Evolutionary conservation across 64 coral and sea anemone genomes (phyloP).

Genomic region (Catalaphyllia jardinei): DNA sequence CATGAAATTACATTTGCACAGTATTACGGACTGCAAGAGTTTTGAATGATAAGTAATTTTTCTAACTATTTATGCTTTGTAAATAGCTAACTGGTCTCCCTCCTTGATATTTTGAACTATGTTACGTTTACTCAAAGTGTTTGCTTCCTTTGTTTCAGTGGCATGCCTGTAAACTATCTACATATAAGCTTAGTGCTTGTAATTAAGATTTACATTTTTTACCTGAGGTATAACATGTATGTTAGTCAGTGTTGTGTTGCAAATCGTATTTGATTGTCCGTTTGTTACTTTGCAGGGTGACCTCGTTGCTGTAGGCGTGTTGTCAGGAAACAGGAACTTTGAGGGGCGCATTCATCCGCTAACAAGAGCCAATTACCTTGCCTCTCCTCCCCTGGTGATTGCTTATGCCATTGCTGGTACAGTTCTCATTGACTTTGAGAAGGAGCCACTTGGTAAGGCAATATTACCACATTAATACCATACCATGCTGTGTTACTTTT

Average conservation of each 20-base stretch:
- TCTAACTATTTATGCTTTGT: no score
- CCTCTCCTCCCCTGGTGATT: constrained; percentile 91
- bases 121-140: no score
- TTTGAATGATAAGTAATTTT: neutral
- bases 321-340: constrained; percentile 97
- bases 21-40: neutral
- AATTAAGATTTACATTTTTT: no score
- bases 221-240: no score
- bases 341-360: constrained; percentile 95
- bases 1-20: neutral
- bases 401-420: constrained; percentile 98
- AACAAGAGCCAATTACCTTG: constrained; percentile 95
- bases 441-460: constrained; percentile 84
- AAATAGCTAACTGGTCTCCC: no score
- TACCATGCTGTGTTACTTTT: no score
- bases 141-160: no score
- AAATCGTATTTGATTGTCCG: neutral
- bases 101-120: no score
- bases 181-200: no score
- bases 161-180: no score
- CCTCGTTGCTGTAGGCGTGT: constrained; percentile 81
- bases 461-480: neutral
- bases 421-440: constrained; percentile 91
- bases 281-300: constrained; percentile 69
- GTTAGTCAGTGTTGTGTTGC: neutral